A percentile compares a stretch with the other conserved stretches of the same genome.
Evolutionary conservation across 2,113 vertebrate genomes (phyloP).

Genomic region (Trinectes maculatus): DNA sequence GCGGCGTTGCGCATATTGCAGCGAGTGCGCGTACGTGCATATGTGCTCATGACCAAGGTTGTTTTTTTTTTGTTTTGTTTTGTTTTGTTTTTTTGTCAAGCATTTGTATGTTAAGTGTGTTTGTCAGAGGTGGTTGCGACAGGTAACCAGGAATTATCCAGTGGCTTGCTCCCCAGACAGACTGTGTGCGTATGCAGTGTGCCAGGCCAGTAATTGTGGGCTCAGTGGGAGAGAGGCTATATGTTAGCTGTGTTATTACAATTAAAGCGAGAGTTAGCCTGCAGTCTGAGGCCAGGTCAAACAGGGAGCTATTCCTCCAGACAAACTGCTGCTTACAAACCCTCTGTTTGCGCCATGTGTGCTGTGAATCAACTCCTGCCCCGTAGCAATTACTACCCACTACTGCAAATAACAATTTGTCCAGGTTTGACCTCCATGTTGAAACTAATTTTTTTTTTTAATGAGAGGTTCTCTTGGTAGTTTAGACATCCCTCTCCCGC

Average conservation of each 20-base stretch:
- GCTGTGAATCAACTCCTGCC: slow-evolving; percentile 61
- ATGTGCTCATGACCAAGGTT: slow-evolving; percentile 8
- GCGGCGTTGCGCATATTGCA: slow-evolving; percentile 23
- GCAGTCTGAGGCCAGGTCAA: slow-evolving; percentile 73
- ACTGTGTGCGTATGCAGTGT: slow-evolving; percentile 74
- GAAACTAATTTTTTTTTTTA: slow-evolving; percentile 39
- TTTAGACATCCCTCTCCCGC: slow-evolving; percentile 3
- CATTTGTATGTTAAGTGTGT: slow-evolving; percentile 66
- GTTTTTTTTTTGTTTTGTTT: slow-evolving; percentile 28
- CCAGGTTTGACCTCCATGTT: slow-evolving; percentile 40
- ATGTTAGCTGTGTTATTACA: slow-evolving; percentile 82
- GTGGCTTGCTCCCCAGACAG: slow-evolving; percentile 81
- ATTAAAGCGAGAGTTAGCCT: slow-evolving; percentile 77
- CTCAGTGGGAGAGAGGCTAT: slow-evolving; percentile 75
- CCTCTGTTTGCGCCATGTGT: slow-evolving; percentile 53
- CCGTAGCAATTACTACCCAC: slow-evolving; percentile 65
- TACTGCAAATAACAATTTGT: slow-evolving; percentile 67
- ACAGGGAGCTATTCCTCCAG: slow-evolving; percentile 65
- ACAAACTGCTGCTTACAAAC: slow-evolving; percentile 71
- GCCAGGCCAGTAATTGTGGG: slow-evolving; percentile 81
- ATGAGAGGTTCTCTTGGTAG: slow-evolving; percentile 31
- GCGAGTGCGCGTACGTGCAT: slow-evolving; percentile 17
- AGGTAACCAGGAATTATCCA: slow-evolving; percentile 82
- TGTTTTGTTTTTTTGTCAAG: too few relatives aligned
- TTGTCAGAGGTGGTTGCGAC: slow-evolving; percentile 71